A percentile compares a stretch with the other conserved stretches of the same genome.
phyloP scores from a whole-genome alignment of 35 echinoderm and acorn worm genomes.

The Apostichopus parvimensis region DNA sequence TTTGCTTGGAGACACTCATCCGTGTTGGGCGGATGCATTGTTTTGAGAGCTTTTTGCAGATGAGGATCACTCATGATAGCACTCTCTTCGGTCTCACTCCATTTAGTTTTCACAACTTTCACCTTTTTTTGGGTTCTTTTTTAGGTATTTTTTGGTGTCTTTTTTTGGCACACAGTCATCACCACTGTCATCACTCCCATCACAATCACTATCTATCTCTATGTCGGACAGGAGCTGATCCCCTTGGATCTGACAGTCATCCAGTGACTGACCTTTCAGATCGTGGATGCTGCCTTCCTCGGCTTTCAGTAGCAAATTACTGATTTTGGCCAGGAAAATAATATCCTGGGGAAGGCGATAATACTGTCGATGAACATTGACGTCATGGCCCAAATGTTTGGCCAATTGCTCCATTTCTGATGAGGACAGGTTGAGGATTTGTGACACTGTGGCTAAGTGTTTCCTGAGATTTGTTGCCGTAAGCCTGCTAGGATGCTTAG shows the following conservation, averaged over 20 bases:
- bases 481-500: conserved; percentile 23
- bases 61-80: conserved; percentile 6
- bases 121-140: neutral
- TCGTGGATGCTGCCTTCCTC: conserved; percentile 64
- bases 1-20: conserved; percentile 4
- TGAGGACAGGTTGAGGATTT: neutral
- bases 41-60: conserved; percentile 4
- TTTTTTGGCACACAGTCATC: neutral
- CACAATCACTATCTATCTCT: conserved; percentile 5
- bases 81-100: conserved; percentile 26
- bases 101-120: neutral
- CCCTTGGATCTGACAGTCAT: conserved; percentile 41
- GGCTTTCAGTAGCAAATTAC: conserved; percentile 50
- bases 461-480: conserved; percentile 50
- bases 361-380: conserved; percentile 41
- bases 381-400: conserved; percentile 29
- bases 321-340: conserved; percentile 62
- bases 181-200: neutral
- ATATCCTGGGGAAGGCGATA: conserved; percentile 41
- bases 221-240: neutral
- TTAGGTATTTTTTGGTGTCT: neutral
- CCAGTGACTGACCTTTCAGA: conserved; percentile 40
- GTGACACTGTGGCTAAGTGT: conserved; percentile 40
- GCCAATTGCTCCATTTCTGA: conserved; percentile 45
- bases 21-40: conserved; percentile 44